These are phyloP conservation scores for Amia ocellicauda DNA, from an alignment of 2,113 vertebrate genomes.

Conservation along the genomic window DNA sequence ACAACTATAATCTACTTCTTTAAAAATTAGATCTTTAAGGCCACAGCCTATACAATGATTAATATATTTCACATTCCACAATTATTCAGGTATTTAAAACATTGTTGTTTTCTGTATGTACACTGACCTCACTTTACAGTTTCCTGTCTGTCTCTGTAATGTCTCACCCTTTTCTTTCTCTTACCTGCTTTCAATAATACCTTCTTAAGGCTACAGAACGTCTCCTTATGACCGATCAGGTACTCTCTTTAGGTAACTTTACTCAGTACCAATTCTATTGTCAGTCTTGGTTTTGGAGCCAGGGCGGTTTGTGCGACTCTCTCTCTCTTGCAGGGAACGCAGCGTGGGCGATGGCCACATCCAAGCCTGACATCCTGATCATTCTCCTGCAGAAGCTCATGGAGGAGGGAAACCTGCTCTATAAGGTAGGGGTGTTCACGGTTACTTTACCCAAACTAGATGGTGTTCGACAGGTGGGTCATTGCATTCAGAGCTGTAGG, in stretches of 20 bases:
- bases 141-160: conserved; percentile 31
- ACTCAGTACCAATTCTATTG: conserved; percentile 53
- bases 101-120: conserved; percentile 27
- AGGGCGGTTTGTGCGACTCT: not conserved
- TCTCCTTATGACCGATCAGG: conserved; percentile 81
- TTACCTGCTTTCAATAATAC: conserved; percentile 63
- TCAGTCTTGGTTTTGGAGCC: conserved; percentile 35
- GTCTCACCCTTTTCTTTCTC: conserved; percentile 51
- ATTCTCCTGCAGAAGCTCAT: conserved; percentile 97
- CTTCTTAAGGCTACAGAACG: conserved; percentile 70
- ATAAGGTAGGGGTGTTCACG: conserved; percentile 75
- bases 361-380: conserved; percentile 95
- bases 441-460: no score
- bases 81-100: no score
- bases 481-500: no score
- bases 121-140: conserved; percentile 43
- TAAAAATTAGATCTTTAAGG: no score
- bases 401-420: conserved; percentile 94
- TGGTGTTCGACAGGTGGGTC: no score
- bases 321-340: conserved; percentile 80
- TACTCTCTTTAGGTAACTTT: conserved; percentile 79
- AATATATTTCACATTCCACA: no score
- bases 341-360: conserved; percentile 98
- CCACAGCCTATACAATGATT: no score
- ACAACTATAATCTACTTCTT: no score